Conservation (phyloP, 2,797 vertebrate species). For the Mus minutoides region DNA sequence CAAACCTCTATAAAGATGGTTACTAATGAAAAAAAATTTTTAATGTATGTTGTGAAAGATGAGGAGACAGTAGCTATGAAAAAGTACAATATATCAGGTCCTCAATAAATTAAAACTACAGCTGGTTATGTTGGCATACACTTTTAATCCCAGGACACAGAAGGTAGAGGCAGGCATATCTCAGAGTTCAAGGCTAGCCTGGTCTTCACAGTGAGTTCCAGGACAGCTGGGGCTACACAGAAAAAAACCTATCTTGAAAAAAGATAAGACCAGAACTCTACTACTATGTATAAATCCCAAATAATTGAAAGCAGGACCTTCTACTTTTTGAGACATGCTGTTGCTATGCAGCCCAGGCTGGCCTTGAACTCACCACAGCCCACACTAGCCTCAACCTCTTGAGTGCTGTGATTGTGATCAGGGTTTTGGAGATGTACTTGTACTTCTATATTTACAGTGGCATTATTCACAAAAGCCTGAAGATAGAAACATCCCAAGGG, state of each 20-base stretch:
- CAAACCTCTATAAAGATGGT: background rate
- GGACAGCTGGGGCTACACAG: background rate
- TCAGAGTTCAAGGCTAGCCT: background rate
- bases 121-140: too few species aligned
- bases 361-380: background rate
- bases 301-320: background rate
- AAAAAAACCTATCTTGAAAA: background rate
- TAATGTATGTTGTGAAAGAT: background rate
- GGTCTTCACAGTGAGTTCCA: background rate
- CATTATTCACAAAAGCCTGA: background rate
- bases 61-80: background rate
- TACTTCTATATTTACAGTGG: background rate
- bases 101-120: background rate
- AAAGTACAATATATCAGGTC: background rate
- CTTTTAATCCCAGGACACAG: background rate
- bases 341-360: background rate
- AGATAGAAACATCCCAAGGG: background rate
- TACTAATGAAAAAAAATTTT: background rate
- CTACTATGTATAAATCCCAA: background rate
- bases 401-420: too few species aligned
- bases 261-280: background rate
- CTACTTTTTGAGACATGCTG: background rate
- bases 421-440: background rate
- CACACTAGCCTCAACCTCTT: background rate
- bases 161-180: background rate